Percentiles rank a stretch among this genome's conserved stretches.
Conservation (phyloP, 2,113 vertebrate species). For the Steatornis caripensis region DNA sequence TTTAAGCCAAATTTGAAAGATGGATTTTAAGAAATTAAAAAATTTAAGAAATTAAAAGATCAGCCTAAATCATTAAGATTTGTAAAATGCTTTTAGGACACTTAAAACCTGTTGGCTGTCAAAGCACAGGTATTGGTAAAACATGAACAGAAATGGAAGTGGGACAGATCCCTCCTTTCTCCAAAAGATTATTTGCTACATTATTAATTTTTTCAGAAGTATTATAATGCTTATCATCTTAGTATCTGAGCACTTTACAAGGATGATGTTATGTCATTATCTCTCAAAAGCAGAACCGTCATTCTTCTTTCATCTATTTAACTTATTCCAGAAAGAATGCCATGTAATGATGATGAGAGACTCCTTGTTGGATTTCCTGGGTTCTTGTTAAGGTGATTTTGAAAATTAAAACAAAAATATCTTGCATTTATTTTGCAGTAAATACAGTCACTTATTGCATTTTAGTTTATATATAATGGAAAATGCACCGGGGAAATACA, state of each 20-base stretch:
- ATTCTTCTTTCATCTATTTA: neutral
- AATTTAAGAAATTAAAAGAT: neutral
- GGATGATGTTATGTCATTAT: neutral
- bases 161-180: neutral
- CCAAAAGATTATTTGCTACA: neutral
- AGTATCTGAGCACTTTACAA: neutral
- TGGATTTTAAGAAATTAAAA: neutral
- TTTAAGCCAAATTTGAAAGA: neutral
- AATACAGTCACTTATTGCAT: neutral
- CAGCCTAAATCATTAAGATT: neutral
- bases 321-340: neutral
- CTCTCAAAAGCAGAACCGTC: neutral
- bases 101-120: neutral
- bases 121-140: neutral
- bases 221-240: neutral
- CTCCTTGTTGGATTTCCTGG: neutral
- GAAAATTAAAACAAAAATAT: neutral
- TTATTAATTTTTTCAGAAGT: neutral
- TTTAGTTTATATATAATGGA: neutral
- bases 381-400: neutral
- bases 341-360: neutral
- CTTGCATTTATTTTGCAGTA: neutral
- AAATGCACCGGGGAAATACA: neutral
- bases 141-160: neutral
- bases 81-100: neutral